Evolutionary conservation across 64 coral and sea anemone genomes (phyloP).

Genomic region (Pachyseris speciosa): DNA sequence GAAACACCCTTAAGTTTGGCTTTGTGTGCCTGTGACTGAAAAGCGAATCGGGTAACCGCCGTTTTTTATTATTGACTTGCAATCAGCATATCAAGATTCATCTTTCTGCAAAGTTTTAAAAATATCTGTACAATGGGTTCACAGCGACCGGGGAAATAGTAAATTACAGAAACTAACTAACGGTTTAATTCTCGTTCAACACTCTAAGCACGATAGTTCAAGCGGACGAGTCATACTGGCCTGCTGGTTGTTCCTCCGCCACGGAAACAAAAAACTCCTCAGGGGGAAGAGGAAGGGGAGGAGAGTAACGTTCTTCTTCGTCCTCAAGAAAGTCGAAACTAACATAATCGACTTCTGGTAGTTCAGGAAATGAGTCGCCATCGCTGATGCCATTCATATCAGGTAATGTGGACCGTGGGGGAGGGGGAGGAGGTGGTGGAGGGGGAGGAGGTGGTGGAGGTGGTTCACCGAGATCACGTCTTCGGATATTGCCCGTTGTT

Average conservation of each 20-base stretch:
- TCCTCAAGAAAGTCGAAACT: not conserved
- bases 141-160: too few species aligned
- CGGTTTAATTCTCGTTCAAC: too few species aligned
- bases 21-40: too few species aligned
- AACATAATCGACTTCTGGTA: slow-evolving; percentile 4
- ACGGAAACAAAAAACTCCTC: not conserved
- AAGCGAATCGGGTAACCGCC: too few species aligned
- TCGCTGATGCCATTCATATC: not conserved
- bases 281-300: slow-evolving; percentile 1
- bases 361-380: not conserved
- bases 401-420: too few species aligned
- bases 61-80: too few species aligned
- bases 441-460: slow-evolving; percentile 2
- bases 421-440: not conserved
- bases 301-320: not conserved
- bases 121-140: too few species aligned
- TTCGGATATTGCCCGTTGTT: slow-evolving; percentile 2
- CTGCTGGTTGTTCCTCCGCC: not conserved
- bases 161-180: too few species aligned
- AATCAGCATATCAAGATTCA: too few species aligned
- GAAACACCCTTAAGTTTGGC: too few species aligned
- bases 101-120: too few species aligned
- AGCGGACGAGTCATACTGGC: not conserved
- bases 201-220: too few species aligned
- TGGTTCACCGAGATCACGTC: slow-evolving; percentile 2